Percentiles rank a stretch among this genome's conserved stretches.
Conservation (phyloP, 2,888 invertebrate genomes). For the Caenorhabditis imperialis region DNA sequence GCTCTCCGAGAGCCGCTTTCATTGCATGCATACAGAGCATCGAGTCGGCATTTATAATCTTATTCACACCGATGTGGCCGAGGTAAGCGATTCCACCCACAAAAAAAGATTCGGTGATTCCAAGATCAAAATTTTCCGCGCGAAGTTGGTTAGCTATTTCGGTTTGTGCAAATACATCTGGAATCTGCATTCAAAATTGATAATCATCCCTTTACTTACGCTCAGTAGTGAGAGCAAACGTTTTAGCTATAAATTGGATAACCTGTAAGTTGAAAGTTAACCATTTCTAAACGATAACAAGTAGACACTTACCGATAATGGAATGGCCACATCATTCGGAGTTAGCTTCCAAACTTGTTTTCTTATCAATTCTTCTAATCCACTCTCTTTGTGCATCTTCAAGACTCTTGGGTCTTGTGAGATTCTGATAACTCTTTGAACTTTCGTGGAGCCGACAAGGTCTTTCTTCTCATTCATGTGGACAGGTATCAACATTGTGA, state of each 20-base stretch:
- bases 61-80: slow-evolving; percentile 40
- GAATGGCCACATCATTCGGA: slow-evolving; percentile 14
- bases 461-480: slow-evolving; percentile 26
- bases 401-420: slow-evolving; percentile 26
- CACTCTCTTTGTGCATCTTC: slow-evolving; percentile 22
- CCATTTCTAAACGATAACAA: no score
- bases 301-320: slow-evolving; percentile 9
- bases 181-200: not conserved
- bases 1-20: slow-evolving; percentile 43
- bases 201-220: slow-evolving; percentile 1
- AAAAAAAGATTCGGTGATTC: slow-evolving; percentile 40
- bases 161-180: slow-evolving; percentile 21
- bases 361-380: slow-evolving; percentile 23
- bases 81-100: slow-evolving; percentile 40
- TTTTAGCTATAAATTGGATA: slow-evolving; percentile 20
- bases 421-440: slow-evolving; percentile 27
- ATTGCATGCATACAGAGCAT: slow-evolving; percentile 24
- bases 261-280: no score
- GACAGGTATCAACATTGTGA: slow-evolving; percentile 50
- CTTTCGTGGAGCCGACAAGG: slow-evolving; percentile 45
- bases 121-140: slow-evolving; percentile 45
- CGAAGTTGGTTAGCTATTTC: slow-evolving; percentile 23
- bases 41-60: slow-evolving; percentile 37
- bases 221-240: slow-evolving; percentile 9
- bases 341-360: slow-evolving; percentile 38